phyloP scores from a whole-genome alignment of 2,888 invertebrate species.

The Callosobruchus maculatus region DNA sequence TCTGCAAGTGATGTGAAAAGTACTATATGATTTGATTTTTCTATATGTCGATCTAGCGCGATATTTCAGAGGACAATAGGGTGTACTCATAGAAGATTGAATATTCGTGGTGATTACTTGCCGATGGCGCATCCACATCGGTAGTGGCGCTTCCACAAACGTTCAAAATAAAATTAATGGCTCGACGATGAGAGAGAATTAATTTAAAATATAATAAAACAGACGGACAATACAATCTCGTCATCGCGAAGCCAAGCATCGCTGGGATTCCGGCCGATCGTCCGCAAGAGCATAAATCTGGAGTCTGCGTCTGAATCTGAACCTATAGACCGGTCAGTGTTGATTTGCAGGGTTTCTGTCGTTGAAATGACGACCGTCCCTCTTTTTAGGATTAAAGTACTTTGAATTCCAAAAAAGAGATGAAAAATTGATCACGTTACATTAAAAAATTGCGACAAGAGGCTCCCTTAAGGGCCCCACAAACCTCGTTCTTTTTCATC shows the following conservation, averaged over 20 bases:
- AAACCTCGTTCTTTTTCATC: no score
- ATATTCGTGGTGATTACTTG: background rate
- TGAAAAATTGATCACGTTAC: no score
- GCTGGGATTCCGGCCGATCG: constrained; percentile 9
- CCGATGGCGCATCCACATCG: background rate
- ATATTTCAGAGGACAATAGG: background rate
- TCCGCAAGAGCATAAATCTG: constrained; percentile 36
- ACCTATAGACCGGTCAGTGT: constrained; percentile 20
- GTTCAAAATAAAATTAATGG: background rate
- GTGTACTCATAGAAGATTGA: background rate
- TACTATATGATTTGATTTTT: background rate
- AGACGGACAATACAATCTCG: constrained; percentile 12
- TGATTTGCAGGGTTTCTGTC: no score
- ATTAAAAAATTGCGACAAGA: no score
- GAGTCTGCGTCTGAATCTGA: constrained; percentile 20
- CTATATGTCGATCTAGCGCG: background rate
- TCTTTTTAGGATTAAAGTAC: no score
- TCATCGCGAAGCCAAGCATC: constrained; percentile 8
- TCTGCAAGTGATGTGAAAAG: no score
- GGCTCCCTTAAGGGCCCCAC: no score
- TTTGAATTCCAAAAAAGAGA: no score
- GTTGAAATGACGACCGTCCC: no score
- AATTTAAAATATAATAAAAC: background rate
- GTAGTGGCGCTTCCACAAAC: background rate
- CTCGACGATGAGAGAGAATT: background rate